A percentile compares a stretch with the other conserved stretches of the same genome.
These are phyloP conservation scores for Nemotelus pantherinus DNA, from an alignment of 2,888 invertebrate genomes.

Conservation along the genomic window DNA sequence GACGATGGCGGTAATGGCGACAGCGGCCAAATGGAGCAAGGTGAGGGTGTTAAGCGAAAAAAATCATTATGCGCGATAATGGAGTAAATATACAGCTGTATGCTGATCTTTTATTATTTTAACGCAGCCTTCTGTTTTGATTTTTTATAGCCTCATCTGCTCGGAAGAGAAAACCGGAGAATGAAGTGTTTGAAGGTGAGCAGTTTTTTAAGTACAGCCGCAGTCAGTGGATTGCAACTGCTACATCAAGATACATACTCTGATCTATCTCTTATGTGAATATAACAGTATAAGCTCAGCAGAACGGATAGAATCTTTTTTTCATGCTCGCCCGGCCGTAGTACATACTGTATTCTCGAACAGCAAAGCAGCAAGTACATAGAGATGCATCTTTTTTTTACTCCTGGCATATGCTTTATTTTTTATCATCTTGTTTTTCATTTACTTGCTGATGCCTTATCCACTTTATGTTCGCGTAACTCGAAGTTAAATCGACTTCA, in stretches of 20 bases:
- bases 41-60: slow-evolving; percentile 4
- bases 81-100: slow-evolving; percentile 23
- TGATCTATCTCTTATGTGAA: too few species aligned
- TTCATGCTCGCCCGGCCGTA: too few species aligned
- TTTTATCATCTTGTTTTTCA: slow-evolving; percentile 35
- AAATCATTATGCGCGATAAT: not conserved
- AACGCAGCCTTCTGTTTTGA: slow-evolving; percentile 1
- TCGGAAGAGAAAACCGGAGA: not conserved
- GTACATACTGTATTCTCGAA: too few species aligned
- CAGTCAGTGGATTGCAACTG: too few species aligned
- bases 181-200: not conserved
- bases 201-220: too few species aligned
- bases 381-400: not conserved
- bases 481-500: slow-evolving; percentile 43
- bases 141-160: slow-evolving; percentile 21
- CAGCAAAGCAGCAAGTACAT: too few species aligned
- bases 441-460: slow-evolving; percentile 34
- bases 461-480: slow-evolving; percentile 37
- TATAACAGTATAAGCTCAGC: too few species aligned
- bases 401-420: not conserved
- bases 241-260: too few species aligned
- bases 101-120: slow-evolving; percentile 15
- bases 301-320: too few species aligned
- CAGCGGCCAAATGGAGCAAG: slow-evolving; percentile 2
- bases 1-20: slow-evolving; percentile 12